Conservation (phyloP, 2,888 invertebrate genomes). For the Ditula angustiorana region DNA sequence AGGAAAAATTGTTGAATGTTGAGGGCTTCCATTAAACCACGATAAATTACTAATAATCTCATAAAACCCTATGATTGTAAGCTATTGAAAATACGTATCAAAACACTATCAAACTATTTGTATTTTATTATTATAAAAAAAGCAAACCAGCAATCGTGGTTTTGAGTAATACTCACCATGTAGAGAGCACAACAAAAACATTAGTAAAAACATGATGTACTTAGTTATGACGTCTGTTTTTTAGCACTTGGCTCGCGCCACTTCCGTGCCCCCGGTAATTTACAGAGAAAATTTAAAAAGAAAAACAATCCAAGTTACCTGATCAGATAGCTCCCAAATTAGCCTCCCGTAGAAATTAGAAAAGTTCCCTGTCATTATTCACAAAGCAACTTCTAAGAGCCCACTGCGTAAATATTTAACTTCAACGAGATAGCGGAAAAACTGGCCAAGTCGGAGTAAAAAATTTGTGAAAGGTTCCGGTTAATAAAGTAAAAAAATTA, state of each 20-base stretch:
- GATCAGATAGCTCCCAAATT: constrained; percentile 28
- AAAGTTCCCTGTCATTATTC: constrained; percentile 56
- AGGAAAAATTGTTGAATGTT: neutral
- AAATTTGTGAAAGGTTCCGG: neutral
- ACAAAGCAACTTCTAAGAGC: constrained; percentile 47
- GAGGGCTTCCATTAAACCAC: too few species aligned
- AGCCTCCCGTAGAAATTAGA: constrained; percentile 53
- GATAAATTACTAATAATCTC: too few species aligned
- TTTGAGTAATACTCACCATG: too few species aligned
- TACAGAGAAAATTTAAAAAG: constrained; percentile 18
- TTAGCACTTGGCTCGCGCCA: neutral
- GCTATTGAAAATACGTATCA: too few species aligned
- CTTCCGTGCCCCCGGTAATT: neutral
- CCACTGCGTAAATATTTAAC: constrained; percentile 33
- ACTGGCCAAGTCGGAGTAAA: neutral
- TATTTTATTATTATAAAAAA: too few species aligned
- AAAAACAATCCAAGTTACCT: constrained; percentile 37
- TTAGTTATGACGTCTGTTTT: neutral
- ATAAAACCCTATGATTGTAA: too few species aligned
- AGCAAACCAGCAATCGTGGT: too few species aligned
- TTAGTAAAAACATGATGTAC: neutral
- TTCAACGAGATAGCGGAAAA: constrained; percentile 17
- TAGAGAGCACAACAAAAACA: too few species aligned
- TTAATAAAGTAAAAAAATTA: too few species aligned
- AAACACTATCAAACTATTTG: too few species aligned